Percentiles rank a stretch among this genome's conserved stretches.
Evolutionary conservation across 1,140 invertebrate genomes (phyloP).

Genomic region (Antheraea mylitta): DNA sequence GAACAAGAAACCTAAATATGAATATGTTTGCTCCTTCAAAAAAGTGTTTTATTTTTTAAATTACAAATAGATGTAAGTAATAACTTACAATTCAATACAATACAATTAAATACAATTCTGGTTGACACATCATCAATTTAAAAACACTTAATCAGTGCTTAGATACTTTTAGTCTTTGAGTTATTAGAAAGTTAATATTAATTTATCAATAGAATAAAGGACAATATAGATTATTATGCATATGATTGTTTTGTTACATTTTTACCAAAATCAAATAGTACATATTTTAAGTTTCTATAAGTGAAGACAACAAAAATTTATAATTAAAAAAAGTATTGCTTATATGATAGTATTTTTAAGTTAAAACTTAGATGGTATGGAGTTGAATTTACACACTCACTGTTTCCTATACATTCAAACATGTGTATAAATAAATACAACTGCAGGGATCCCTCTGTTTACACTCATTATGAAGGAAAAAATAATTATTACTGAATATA

Average conservation of each 20-base stretch:
- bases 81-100: too few species aligned
- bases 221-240: too few species aligned
- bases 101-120: too few species aligned
- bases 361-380: not conserved
- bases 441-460: constrained; percentile 12
- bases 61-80: not conserved
- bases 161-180: too few species aligned
- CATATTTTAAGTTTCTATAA: too few species aligned
- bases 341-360: not conserved
- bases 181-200: too few species aligned
- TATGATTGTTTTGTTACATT: too few species aligned
- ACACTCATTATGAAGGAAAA: constrained; percentile 29
- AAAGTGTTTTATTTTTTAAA: not conserved
- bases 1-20: not conserved
- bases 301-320: too few species aligned
- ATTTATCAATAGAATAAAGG: too few species aligned
- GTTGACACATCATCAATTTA: not conserved
- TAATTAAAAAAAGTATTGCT: too few species aligned
- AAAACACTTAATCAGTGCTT: not conserved
- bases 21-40: not conserved
- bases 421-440: constrained; percentile 22
- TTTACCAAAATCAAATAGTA: too few species aligned
- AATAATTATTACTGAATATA: constrained; percentile 25
- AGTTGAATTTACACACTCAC: constrained; percentile 42
- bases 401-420: constrained; percentile 61